Percentiles rank a stretch among this genome's conserved stretches.
Conservation (phyloP, 2,113 vertebrate species). For the Takifugu bimaculatus region DNA sequence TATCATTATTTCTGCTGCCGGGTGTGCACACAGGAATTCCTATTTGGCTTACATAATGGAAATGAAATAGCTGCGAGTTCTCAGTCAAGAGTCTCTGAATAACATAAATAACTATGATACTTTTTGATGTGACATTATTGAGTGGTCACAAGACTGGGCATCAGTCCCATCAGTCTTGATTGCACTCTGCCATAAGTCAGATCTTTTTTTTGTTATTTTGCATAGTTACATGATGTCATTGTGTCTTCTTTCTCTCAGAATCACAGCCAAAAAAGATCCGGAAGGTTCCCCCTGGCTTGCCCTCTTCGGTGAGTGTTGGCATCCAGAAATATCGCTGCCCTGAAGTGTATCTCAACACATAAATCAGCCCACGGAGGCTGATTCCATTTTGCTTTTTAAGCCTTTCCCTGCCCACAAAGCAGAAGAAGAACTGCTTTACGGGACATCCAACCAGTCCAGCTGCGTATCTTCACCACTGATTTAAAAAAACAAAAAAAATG, state of each 20-base stretch:
- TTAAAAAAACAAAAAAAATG: conserved; percentile 1
- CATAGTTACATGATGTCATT: conserved; percentile 1
- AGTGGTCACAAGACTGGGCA: conserved; percentile 23
- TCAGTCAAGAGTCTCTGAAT: not conserved
- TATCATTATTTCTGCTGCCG: conserved; percentile 36
- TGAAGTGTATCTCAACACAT: conserved; percentile 7
- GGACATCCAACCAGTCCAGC: conserved; percentile 55
- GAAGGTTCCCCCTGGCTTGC: conserved; percentile 93
- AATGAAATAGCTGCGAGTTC: conserved; percentile 14
- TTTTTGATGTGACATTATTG: conserved; percentile 33
- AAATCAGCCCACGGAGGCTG: conserved; percentile 26
- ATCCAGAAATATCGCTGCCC: conserved; percentile 12
- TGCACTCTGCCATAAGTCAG: conserved; percentile 10
- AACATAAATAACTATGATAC: conserved; percentile 22
- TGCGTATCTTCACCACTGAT: conserved; percentile 39
- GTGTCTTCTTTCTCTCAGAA: conserved; percentile 69
- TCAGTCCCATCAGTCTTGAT: conserved; percentile 10
- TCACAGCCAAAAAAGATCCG: conserved; percentile 93
- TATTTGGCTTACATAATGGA: conserved; percentile 38
- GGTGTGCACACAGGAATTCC: conserved; percentile 31
- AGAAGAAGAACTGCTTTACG: conserved; percentile 34
- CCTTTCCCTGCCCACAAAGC: conserved; percentile 22
- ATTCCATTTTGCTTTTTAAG: conserved; percentile 38
- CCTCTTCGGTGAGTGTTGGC: conserved; percentile 84
- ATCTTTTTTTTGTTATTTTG: not conserved